Evolutionary conservation across 1,140 invertebrate genomes (phyloP).

Genomic region (Hycleus cichorii): DNA sequence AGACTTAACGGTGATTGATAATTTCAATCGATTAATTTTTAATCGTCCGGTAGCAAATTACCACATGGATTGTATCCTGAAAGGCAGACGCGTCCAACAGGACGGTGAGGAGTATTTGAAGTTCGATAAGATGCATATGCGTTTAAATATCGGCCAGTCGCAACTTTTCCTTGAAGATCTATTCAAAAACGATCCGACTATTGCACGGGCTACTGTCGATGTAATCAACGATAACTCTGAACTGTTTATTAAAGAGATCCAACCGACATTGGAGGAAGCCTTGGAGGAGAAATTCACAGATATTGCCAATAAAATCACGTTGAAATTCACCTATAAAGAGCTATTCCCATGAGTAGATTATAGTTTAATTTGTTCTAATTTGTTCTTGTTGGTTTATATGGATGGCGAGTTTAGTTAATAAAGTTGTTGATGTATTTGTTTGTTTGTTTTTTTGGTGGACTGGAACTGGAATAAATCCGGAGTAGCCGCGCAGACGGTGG

Average conservation of each 20-base stretch:
- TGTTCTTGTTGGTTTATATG: no score
- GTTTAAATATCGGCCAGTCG: constrained; percentile 46
- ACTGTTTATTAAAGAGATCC: constrained; percentile 56
- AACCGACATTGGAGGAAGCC: constrained; percentile 53
- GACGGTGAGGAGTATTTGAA: constrained; percentile 48
- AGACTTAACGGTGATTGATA: constrained; percentile 37
- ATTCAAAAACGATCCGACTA: constrained; percentile 51
- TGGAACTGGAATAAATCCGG: no score
- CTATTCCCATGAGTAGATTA: constrained; percentile 44
- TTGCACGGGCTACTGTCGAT: constrained; percentile 45
- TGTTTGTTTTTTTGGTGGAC: no score
- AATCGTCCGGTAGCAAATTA: constrained; percentile 46
- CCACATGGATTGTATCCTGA: constrained; percentile 48
- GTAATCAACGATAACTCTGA: constrained; percentile 51
- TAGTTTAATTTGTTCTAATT: no score
- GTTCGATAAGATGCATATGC: constrained; percentile 51
- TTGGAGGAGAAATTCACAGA: constrained; percentile 57
- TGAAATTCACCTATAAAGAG: constrained; percentile 60
- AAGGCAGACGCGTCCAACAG: constrained; percentile 44
- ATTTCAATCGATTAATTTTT: not conserved
- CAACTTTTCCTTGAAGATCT: constrained; percentile 52
- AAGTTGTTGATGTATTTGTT: no score
- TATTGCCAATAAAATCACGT: constrained; percentile 60
- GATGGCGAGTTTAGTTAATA: no score
- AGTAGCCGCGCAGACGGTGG: no score